These are phyloP conservation scores for Monopterus albus DNA, from an alignment of 2,113 vertebrate species.

Conservation along the genomic window DNA sequence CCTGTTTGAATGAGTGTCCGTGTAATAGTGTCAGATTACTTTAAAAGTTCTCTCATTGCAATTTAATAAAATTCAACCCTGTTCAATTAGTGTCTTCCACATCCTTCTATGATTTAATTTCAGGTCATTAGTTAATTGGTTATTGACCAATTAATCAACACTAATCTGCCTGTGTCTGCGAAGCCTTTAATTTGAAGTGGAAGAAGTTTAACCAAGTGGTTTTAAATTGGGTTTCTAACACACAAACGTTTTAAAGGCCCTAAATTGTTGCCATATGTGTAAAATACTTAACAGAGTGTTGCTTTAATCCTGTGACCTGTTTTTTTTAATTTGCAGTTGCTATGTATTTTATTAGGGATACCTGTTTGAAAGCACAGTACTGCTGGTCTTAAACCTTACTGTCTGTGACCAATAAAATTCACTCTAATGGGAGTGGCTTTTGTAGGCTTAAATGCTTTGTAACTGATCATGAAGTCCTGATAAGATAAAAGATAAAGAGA, in stretches of 20 bases:
- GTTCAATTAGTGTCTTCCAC: background rate
- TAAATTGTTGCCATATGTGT: slow-evolving; percentile 6
- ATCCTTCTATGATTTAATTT: background rate
- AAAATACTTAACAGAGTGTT: background rate
- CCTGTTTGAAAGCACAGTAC: background rate
- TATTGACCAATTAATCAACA: no score
- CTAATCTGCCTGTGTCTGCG: no score
- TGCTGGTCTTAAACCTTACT: slow-evolving; percentile 22
- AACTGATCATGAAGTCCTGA: slow-evolving; percentile 10
- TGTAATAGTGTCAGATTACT: slow-evolving; percentile 1
- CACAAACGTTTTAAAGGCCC: background rate
- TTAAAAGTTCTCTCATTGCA: background rate
- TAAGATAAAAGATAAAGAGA: background rate
- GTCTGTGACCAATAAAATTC: slow-evolving; percentile 25
- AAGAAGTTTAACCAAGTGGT: background rate
- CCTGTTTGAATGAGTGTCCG: background rate
- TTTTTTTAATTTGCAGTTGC: background rate
- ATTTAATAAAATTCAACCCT: background rate
- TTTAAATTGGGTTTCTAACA: background rate
- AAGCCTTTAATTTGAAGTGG: background rate
- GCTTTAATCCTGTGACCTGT: background rate
- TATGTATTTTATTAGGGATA: background rate
- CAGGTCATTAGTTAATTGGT: background rate
- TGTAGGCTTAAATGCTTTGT: slow-evolving; percentile 43
- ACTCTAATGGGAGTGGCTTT: slow-evolving; percentile 28